Base-by-base conservation (phyloP, 2,113 vertebrate genomes). In the Sapayoa aenigma region DNA sequence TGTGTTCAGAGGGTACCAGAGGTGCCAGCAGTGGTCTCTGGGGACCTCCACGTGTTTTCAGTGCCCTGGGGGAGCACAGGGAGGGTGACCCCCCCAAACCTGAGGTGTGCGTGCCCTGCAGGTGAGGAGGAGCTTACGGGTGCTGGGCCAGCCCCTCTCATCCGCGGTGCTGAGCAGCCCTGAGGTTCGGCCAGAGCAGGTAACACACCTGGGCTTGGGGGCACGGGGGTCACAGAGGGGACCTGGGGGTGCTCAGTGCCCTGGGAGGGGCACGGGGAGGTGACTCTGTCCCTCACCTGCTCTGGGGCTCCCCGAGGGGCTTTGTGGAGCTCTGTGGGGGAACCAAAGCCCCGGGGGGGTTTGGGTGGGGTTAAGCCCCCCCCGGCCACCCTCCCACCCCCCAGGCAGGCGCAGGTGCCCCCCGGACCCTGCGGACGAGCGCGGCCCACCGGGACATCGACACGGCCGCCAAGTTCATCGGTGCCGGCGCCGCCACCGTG, bases 381-480 rank as follows among this genome's bases (percentile, higher is more conserved):
- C 3, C 12, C 24, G 5, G 11, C 16, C 28, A 18, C 33, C 7
- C 7, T 28, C 5, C 33, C 1, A 1, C 20, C 33, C 15, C 35
- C 25, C 35, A 89, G 89, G 39, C 1, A 0, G 2, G 9, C 33
- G n/a, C 17, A 0, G 25, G 79, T 1, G 5, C 58, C 42, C 24
- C 35, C 49, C 92, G 97, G 35, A 85, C 88, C 37, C 92, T 98
- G 72, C 97, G 96, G 81, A 98, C 91, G 11, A 98, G 97, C 6
- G 4, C 81, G 2, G 55, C 96, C 50, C 98, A 93, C 63, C 86
- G 93, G 46, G 98, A 98, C 93, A 97, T 98, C 6, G 98, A 98
- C 91, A 98, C 98, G 3, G 98, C 98, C 2, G 98, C 98, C 90
- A 98, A 98, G 89, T 98, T 98, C 93, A 98, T 98, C 31, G 98